Percentiles rank a stretch among this genome's conserved stretches.
Conservation (phyloP, 2,797 vertebrate genomes). For the Pseudochaenichthys georgianus region DNA sequence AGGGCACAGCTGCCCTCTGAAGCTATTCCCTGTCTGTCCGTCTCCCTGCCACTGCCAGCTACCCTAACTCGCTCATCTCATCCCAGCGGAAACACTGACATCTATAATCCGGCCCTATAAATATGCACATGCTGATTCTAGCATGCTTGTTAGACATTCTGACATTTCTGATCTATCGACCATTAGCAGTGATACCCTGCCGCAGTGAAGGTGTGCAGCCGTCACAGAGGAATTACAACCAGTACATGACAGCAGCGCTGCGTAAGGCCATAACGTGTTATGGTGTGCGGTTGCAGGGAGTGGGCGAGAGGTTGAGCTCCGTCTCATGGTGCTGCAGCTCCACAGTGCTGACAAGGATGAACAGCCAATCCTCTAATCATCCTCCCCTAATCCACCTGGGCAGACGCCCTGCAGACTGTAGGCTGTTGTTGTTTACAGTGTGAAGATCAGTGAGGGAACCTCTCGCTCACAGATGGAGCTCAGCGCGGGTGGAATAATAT, state of each 20-base stretch:
- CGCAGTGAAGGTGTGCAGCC: constrained; percentile 1
- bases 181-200: constrained; percentile 33
- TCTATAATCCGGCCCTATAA: constrained; percentile 34
- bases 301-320: constrained; percentile 22
- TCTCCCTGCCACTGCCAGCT: constrained; percentile 9
- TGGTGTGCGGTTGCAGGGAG: constrained; percentile 31
- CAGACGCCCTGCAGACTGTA: constrained; percentile 61
- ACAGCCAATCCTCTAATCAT: constrained; percentile 76
- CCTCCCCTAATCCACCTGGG: constrained; percentile 70
- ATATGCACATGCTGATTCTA: constrained; percentile 40
- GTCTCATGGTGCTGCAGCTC: constrained; percentile 32
- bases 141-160: constrained; percentile 4
- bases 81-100: constrained; percentile 22
- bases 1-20: constrained; percentile 19
- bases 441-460: constrained; percentile 59
- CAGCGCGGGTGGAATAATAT: constrained; percentile 39
- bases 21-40: constrained; percentile 23
- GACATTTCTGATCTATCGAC: constrained; percentile 40
- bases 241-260: constrained; percentile 5
- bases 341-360: constrained; percentile 71
- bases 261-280: constrained; percentile 25
- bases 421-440: constrained; percentile 68
- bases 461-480: constrained; percentile 24
- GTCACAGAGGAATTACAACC: constrained; percentile 25
- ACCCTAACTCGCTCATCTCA: constrained; percentile 33